phyloP scores from a whole-genome alignment of 2,888 invertebrate species.

The Drosophila pullipes region DNA sequence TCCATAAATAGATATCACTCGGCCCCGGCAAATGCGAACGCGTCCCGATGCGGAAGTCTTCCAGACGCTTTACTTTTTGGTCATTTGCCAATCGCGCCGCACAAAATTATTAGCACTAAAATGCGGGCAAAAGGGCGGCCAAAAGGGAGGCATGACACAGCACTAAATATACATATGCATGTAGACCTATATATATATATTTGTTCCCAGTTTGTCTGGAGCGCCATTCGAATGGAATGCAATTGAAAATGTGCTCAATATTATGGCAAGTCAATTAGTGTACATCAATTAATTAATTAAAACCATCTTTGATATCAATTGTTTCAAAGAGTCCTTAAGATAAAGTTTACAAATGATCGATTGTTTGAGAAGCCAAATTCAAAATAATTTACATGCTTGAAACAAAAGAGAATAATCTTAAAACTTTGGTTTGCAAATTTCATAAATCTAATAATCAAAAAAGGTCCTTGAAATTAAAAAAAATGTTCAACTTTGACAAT shows the following conservation, averaged over 20 bases:
- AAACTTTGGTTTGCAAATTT: too few relatives aligned
- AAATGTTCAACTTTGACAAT: background rate
- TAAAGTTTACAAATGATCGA: background rate
- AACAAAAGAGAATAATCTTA: too few relatives aligned
- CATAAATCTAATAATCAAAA: background rate
- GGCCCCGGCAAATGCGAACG: slow-evolving; percentile 30
- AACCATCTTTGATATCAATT: background rate
- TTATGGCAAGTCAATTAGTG: slow-evolving; percentile 2
- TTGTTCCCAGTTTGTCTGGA: slow-evolving; percentile 31
- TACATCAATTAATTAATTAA: background rate
- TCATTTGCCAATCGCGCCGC: slow-evolving; percentile 72
- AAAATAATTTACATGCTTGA: too few relatives aligned
- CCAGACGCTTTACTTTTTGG: slow-evolving; percentile 74
- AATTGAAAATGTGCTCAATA: slow-evolving; percentile 18
- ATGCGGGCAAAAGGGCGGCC: slow-evolving; percentile 15
- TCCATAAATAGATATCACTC: slow-evolving; percentile 61
- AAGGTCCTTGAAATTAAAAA: too few relatives aligned
- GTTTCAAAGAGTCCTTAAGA: background rate
- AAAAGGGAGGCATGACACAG: slow-evolving; percentile 1
- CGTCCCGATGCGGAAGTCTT: slow-evolving; percentile 79
- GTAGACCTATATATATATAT: background rate
- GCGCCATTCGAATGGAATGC: slow-evolving; percentile 30
- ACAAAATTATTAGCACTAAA: slow-evolving; percentile 55
- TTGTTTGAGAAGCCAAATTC: background rate
- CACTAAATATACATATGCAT: background rate